Evolutionary conservation across 1,140 invertebrate genomes (phyloP).

Genomic region (Pseudomyrmex sp.): DNA sequence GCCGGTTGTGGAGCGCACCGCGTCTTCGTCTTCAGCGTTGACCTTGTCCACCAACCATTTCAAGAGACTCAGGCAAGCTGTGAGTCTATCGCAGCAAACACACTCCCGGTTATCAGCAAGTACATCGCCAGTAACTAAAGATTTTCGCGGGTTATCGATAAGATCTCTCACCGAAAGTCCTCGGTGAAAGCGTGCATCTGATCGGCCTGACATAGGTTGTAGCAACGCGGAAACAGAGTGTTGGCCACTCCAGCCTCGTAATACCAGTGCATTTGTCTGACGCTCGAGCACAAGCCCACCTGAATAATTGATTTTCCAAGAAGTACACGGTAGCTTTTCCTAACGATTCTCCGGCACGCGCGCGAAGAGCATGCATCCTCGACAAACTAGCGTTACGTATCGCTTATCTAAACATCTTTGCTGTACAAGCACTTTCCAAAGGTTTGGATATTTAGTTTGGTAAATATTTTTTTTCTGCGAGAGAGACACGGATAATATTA

Average conservation of each 20-base stretch:
- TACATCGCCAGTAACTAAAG: not conserved
- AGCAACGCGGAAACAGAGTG: conserved; percentile 94
- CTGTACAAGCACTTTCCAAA: not conserved
- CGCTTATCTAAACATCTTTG: conserved; percentile 33
- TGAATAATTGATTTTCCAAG: conserved; percentile 73
- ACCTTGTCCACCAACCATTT: conserved; percentile 90
- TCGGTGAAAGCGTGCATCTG: conserved; percentile 95
- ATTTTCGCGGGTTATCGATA: not conserved
- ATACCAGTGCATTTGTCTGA: conserved; percentile 96
- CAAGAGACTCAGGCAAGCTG: conserved; percentile 93
- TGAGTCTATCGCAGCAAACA: conserved; percentile 86
- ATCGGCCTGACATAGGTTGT: conserved; percentile 93
- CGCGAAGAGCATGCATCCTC: conserved; percentile 7
- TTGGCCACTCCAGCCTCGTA: conserved; percentile 92
- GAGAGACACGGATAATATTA: no score
- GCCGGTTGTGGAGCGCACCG: conserved; percentile 86
- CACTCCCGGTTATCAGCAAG: not conserved
- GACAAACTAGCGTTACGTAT: not conserved
- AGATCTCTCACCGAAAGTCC: conserved; percentile 88
- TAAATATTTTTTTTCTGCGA: no score
- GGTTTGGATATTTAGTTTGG: no score
- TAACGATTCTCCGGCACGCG: conserved; percentile 37
- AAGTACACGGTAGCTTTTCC: conserved; percentile 31
- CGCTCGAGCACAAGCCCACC: conserved; percentile 91
- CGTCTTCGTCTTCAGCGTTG: conserved; percentile 86